These are phyloP conservation scores for Tenthredo livida DNA, from an alignment of 2,888 invertebrate species.

Conservation along the genomic window DNA sequence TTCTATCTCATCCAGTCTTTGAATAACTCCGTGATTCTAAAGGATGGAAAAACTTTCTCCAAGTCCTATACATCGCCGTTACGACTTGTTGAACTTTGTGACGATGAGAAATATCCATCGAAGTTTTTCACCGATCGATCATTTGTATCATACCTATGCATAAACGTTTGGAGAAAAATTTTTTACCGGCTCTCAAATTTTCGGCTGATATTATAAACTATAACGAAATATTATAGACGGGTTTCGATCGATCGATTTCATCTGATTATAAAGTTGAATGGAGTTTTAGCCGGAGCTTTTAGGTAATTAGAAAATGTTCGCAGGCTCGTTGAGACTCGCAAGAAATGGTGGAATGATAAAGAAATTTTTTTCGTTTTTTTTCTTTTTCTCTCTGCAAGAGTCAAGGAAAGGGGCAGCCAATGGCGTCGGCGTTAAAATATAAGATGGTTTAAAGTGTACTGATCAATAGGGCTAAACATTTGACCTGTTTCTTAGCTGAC, in stretches of 20 bases:
- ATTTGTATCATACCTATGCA: neutral
- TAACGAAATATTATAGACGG: neutral
- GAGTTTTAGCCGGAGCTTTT: constrained; percentile 53
- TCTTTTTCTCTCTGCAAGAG: neutral
- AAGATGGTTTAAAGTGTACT: constrained; percentile 49
- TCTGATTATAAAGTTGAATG: neutral
- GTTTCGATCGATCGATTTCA: neutral
- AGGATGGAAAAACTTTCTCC: neutral
- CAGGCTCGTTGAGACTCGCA: constrained; percentile 11
- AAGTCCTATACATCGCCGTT: neutral
- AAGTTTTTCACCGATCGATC: constrained; percentile 14
- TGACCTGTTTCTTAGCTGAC: constrained; percentile 65
- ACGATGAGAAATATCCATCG: constrained; percentile 16
- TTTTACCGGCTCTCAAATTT: neutral
- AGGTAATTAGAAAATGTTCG: constrained; percentile 55
- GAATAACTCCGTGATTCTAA: neutral
- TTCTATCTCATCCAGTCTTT: neutral
- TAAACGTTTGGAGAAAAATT: neutral
- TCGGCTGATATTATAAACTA: neutral
- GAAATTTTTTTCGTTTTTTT: neutral
- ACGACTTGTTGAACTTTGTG: constrained; percentile 41
- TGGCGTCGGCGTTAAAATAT: constrained; percentile 30
- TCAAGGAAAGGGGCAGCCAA: neutral
- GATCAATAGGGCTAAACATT: constrained; percentile 56
- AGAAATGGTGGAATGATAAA: neutral